phyloP scores from a whole-genome alignment of 2,888 invertebrate genomes.

The Malachius bipustulatus region DNA sequence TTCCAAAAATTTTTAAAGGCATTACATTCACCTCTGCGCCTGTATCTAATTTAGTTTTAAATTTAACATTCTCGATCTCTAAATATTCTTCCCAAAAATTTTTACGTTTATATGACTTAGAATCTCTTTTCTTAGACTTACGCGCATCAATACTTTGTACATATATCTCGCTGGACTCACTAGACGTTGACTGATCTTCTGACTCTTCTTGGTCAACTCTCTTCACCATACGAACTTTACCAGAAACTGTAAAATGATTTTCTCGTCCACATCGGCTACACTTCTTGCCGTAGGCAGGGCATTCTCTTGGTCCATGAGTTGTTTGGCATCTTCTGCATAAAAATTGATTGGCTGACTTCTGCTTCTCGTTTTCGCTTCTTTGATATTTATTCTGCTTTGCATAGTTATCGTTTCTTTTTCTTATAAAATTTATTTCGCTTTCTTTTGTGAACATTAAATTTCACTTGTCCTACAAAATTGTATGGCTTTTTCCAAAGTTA shows the following conservation, averaged over 20 bases:
- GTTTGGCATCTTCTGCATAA: not conserved
- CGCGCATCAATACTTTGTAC: not conserved
- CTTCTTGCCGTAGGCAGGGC: constrained; percentile 1
- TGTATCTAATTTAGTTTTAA: constrained; percentile 4
- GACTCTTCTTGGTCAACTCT: not conserved
- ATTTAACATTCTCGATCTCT: not conserved
- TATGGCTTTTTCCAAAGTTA: constrained; percentile 18
- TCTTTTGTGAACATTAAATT: not conserved
- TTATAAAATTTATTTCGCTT: no score
- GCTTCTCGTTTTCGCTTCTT: no score
- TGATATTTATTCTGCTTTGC: no score
- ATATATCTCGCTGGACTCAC: not conserved
- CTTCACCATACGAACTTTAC: not conserved
- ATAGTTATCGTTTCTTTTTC: no score
- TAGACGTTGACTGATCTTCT: no score
- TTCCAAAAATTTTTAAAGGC: constrained; percentile 4
- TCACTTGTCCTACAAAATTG: constrained; percentile 20
- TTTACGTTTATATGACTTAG: not conserved
- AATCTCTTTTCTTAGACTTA: not conserved
- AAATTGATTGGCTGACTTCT: not conserved
- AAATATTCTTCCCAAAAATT: constrained; percentile 5
- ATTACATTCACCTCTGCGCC: constrained; percentile 5
- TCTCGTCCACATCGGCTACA: not conserved
- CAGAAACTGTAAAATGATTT: not conserved
- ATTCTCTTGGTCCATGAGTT: constrained; percentile 1